Evolutionary conservation across 2,888 invertebrate species (phyloP).

Genomic region (Lycocerus yunnanus): DNA sequence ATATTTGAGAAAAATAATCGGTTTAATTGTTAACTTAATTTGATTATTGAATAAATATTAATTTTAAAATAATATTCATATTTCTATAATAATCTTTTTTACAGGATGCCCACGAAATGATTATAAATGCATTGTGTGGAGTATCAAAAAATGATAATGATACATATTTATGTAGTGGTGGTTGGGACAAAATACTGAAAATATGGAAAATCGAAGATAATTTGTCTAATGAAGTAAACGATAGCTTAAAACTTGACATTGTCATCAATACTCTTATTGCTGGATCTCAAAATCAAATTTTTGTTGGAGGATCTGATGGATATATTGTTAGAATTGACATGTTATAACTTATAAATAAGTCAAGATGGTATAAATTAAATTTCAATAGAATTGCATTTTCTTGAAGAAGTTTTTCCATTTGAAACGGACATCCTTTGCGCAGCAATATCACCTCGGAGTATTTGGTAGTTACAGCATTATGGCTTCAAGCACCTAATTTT

Average conservation of each 20-base stretch:
- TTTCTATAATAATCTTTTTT: conserved; percentile 2
- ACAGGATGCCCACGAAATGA: conserved; percentile 52
- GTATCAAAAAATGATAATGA: conserved; percentile 36
- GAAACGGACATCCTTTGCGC: too few species aligned
- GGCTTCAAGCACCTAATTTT: too few species aligned
- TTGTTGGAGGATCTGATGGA: conserved; percentile 65
- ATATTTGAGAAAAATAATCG: too few species aligned
- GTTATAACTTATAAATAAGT: not conserved
- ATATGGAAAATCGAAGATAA: conserved; percentile 49
- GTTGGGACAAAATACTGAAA: conserved; percentile 53
- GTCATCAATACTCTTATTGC: conserved; percentile 58
- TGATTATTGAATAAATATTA: too few species aligned
- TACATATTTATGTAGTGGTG: conserved; percentile 47
- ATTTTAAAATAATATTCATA: too few species aligned
- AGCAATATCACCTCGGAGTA: too few species aligned
- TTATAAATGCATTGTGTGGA: conserved; percentile 49
- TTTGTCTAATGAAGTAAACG: conserved; percentile 38
- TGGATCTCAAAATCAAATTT: conserved; percentile 53
- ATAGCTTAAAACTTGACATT: conserved; percentile 42
- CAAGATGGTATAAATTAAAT: not conserved
- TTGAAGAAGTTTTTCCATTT: too few species aligned
- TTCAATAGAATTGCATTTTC: conserved; percentile 6
- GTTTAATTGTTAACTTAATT: too few species aligned
- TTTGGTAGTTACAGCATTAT: too few species aligned
- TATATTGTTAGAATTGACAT: conserved; percentile 54